These are phyloP conservation scores for Diabrotica virgifera DNA, from an alignment of 1,140 invertebrate species.

Conservation along the genomic window DNA sequence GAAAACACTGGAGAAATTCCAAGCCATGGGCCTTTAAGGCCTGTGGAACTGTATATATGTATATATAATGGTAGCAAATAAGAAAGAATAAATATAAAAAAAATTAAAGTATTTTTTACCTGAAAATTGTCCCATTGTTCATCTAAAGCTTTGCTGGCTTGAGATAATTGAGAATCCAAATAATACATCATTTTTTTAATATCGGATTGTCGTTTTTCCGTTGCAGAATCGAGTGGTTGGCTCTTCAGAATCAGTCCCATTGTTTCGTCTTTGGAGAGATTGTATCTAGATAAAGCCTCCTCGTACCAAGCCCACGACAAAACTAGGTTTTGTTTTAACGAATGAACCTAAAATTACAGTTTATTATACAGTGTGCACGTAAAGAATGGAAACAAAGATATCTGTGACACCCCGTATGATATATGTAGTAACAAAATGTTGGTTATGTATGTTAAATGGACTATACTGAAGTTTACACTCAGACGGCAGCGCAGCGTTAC, in stretches of 20 bases:
- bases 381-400: too few species aligned
- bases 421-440: too few species aligned
- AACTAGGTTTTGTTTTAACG: constrained; percentile 58
- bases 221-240: constrained; percentile 57
- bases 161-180: constrained; percentile 59
- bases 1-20: too few species aligned
- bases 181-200: constrained; percentile 59
- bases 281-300: constrained; percentile 56
- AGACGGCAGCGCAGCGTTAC: too few species aligned
- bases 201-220: constrained; percentile 53
- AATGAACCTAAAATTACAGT: constrained; percentile 48
- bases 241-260: constrained; percentile 51
- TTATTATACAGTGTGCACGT: constrained; percentile 27
- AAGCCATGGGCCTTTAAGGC: too few species aligned
- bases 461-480: too few species aligned
- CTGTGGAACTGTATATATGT: too few species aligned
- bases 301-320: constrained; percentile 62
- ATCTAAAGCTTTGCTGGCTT: constrained; percentile 57
- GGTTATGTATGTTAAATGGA: too few species aligned
- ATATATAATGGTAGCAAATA: too few species aligned
- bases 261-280: constrained; percentile 53
- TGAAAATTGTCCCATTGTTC: constrained; percentile 60
- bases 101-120: constrained; percentile 14
- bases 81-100: too few species aligned
- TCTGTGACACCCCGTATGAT: too few species aligned